A percentile compares a stretch with the other conserved stretches of the same genome.
Conservation (phyloP, 2,113 vertebrate genomes). For the Channa maculata region DNA sequence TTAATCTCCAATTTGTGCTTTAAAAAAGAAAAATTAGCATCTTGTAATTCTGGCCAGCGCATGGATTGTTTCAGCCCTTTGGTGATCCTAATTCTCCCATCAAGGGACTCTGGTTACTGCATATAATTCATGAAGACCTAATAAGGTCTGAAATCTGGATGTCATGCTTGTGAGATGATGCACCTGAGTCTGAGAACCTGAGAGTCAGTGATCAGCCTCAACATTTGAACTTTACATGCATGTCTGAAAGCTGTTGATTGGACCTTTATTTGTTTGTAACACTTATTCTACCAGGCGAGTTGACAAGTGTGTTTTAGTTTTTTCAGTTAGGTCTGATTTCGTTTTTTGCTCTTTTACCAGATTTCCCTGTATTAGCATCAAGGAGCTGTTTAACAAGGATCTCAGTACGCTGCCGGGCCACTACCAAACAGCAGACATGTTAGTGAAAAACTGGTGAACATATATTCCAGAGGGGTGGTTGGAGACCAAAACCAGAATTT, state of each 20-base stretch:
- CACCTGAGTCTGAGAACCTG: neutral
- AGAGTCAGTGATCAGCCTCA: neutral
- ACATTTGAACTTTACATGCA: conserved; percentile 10
- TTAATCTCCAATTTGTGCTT: neutral
- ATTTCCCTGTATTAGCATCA: no score
- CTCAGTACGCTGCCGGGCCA: no score
- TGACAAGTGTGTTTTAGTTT: neutral
- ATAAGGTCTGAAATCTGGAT: conserved; percentile 13
- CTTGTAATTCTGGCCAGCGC: neutral
- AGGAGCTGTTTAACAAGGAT: neutral
- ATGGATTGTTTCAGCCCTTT: conserved; percentile 4
- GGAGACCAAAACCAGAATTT: no score
- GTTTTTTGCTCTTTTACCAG: no score
- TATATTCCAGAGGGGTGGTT: no score
- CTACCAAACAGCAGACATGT: no score
- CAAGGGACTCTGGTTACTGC: neutral
- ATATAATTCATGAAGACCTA: conserved; percentile 3
- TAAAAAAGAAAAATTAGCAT: conserved; percentile 18
- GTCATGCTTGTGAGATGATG: neutral
- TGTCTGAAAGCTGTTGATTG: conserved; percentile 4
- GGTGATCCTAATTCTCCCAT: conserved; percentile 3
- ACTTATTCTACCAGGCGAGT: conserved; percentile 28
- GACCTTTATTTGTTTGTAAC: neutral
- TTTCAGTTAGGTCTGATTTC: no score
- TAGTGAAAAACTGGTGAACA: no score